Evolutionary conservation across 2,888 invertebrate genomes (phyloP).

Genomic region (Nysson spinosus): DNA sequence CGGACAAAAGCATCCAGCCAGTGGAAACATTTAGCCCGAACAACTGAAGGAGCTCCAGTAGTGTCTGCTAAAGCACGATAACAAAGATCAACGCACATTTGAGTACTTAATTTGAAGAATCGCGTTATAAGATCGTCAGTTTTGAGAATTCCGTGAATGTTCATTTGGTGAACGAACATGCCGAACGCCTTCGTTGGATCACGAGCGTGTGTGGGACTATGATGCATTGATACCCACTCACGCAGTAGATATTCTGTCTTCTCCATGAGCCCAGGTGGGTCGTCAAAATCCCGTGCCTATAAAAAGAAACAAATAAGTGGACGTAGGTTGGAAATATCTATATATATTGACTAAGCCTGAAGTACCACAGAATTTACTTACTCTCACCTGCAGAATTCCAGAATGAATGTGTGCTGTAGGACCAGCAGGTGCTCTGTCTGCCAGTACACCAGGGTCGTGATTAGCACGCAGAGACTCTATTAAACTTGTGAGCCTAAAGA

Average conservation of each 20-base stretch:
- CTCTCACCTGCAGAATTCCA: constrained; percentile 90
- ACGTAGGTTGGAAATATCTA: constrained; percentile 21
- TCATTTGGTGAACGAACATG: constrained; percentile 97
- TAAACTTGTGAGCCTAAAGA: constrained; percentile 82
- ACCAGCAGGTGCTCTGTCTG: constrained; percentile 88
- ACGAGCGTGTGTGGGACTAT: constrained; percentile 87
- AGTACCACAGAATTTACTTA: constrained; percentile 75
- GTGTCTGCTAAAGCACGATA: constrained; percentile 90
- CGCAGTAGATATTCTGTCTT: constrained; percentile 95
- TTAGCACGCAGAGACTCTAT: constrained; percentile 89
- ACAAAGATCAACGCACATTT: constrained; percentile 96
- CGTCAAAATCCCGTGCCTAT: constrained; percentile 91
- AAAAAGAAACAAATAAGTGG: constrained; percentile 36
- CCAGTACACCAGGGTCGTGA: constrained; percentile 86
- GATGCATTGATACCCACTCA: constrained; percentile 96
- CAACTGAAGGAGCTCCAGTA: constrained; percentile 81
- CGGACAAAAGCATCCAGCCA: constrained; percentile 97
- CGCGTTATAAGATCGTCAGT: constrained; percentile 98
- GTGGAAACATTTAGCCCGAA: constrained; percentile 95
- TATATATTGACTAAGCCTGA: background rate
- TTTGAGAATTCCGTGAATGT: constrained; percentile 95
- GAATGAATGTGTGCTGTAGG: constrained; percentile 95
- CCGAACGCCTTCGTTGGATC: constrained; percentile 95
- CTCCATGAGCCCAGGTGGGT: constrained; percentile 95
- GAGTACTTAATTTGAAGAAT: constrained; percentile 97